Evolutionary conservation across 2,888 invertebrate genomes (phyloP).

Genomic region (Agrochola litura): DNA sequence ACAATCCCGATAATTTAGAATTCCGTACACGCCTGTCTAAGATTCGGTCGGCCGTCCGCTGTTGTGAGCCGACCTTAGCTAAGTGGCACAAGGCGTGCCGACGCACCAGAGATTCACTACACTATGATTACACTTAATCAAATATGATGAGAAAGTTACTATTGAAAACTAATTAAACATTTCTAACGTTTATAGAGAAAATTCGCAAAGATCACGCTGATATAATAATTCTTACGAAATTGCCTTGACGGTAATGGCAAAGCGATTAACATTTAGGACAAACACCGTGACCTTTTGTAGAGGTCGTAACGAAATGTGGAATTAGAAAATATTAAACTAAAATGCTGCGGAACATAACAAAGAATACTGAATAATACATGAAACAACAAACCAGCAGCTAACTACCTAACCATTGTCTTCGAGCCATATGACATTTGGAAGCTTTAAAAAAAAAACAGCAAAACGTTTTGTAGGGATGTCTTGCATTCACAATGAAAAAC

Average conservation of each 20-base stretch:
- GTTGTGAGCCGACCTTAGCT: conserved; percentile 68
- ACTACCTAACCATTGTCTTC: conserved; percentile 15
- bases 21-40: conserved; percentile 69
- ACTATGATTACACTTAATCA: conserved; percentile 59
- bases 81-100: conserved; percentile 74
- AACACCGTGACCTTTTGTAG: conserved; percentile 76
- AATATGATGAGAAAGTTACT: conserved; percentile 53
- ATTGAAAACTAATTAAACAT: conserved; percentile 59
- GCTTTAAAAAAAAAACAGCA: conserved; percentile 13
- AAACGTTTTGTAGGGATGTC: conserved; percentile 12
- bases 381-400: conserved; percentile 19
- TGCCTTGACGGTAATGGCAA: conserved; percentile 74
- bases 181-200: conserved; percentile 53
- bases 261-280: conserved; percentile 78
- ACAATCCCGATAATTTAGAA: conserved; percentile 65
- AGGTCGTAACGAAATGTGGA: conserved; percentile 67
- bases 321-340: conserved; percentile 54
- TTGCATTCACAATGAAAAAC: conserved; percentile 34
- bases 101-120: conserved; percentile 53
- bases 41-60: conserved; percentile 67
- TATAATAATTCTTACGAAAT: conserved; percentile 62
- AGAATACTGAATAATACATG: conserved; percentile 34
- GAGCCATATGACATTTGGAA: conserved; percentile 16
- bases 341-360: conserved; percentile 26
- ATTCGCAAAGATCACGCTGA: conserved; percentile 41